Evolutionary conservation across 2,888 invertebrate genomes (phyloP).

Genomic region (Cerastis rubricosa): DNA sequence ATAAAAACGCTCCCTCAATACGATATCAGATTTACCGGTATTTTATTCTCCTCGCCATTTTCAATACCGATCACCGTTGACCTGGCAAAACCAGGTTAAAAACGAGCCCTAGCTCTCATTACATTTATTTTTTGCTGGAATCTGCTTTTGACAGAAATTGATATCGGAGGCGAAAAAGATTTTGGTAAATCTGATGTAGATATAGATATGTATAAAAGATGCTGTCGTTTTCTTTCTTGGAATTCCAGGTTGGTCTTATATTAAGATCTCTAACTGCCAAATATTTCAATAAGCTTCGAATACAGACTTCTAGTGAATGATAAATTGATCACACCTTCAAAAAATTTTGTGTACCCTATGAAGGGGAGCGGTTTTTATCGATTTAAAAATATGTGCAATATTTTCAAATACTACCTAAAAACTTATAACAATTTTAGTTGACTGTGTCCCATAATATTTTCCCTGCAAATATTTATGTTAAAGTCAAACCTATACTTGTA

Average conservation of each 20-base stretch:
- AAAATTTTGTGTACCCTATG: neutral
- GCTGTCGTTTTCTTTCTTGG: conserved; percentile 7
- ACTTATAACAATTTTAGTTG: neutral
- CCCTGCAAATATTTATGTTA: neutral
- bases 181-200: conserved; percentile 19
- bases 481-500: too few species aligned
- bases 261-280: neutral
- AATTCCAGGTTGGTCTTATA: neutral
- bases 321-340: neutral
- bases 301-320: neutral
- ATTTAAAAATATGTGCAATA: neutral
- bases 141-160: conserved; percentile 57
- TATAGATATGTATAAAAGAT: conserved; percentile 3
- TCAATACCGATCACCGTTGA: conserved; percentile 57
- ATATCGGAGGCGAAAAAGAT: conserved; percentile 41
- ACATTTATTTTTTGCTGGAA: conserved; percentile 57
- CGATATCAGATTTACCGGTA: conserved; percentile 45
- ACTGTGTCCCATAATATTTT: neutral
- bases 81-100: conserved; percentile 53
- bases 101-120: conserved; percentile 60
- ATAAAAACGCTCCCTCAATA: conserved; percentile 40
- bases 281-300: neutral
- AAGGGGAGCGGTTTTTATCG: neutral
- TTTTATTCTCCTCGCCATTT: conserved; percentile 52
- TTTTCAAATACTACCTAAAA: neutral